Evolutionary conservation across 2,888 invertebrate genomes (phyloP).

Genomic region (Sylvicola cinctus): DNA sequence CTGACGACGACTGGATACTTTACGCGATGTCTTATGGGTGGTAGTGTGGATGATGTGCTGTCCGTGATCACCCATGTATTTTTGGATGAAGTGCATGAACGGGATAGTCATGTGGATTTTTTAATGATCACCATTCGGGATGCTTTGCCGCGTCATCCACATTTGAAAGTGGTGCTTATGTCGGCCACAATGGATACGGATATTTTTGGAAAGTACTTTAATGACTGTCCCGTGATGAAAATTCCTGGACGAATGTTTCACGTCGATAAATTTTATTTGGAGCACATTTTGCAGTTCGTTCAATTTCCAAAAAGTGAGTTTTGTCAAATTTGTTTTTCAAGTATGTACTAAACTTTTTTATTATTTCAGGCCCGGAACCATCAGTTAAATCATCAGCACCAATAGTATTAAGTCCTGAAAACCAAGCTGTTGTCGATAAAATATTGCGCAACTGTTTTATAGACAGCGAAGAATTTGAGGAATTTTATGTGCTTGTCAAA

Average conservation of each 20-base stretch:
- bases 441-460: slow-evolving; percentile 32
- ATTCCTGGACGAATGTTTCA: slow-evolving; percentile 58
- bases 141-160: slow-evolving; percentile 42
- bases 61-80: slow-evolving; percentile 61
- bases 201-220: slow-evolving; percentile 69
- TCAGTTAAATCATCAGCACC: too few relatives aligned
- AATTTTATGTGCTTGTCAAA: slow-evolving; percentile 55
- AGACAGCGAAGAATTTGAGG: slow-evolving; percentile 42
- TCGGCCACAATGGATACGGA: slow-evolving; percentile 80
- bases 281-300: slow-evolving; percentile 63
- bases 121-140: slow-evolving; percentile 68
- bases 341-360: too few relatives aligned
- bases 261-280: slow-evolving; percentile 57
- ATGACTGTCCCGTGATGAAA: slow-evolving; percentile 49
- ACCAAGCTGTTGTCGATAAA: slow-evolving; percentile 28
- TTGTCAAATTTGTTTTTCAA: too few relatives aligned
- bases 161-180: slow-evolving; percentile 75
- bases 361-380: too few relatives aligned
- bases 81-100: slow-evolving; percentile 90
- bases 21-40: slow-evolving; percentile 68
- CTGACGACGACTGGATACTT: slow-evolving; percentile 22
- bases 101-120: slow-evolving; percentile 85
- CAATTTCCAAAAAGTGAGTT: too few relatives aligned
- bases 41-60: slow-evolving; percentile 28
- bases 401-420: too few relatives aligned